These are phyloP conservation scores for Petaurus breviceps DNA, from an alignment of 2,113 vertebrate species.

Conservation along the genomic window DNA sequence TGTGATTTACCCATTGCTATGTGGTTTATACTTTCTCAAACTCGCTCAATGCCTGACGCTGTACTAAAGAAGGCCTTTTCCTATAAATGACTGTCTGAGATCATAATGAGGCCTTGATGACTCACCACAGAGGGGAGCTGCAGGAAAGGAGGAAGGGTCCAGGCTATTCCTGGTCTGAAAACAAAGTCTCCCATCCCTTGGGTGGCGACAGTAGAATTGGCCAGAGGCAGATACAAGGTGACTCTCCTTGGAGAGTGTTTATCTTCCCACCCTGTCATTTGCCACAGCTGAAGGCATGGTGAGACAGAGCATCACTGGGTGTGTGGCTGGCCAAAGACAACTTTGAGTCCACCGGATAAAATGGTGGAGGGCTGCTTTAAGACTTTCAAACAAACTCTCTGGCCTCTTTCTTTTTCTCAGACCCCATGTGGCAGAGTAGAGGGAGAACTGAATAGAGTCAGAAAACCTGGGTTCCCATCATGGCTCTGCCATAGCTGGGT, in stretches of 20 bases:
- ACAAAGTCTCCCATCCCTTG: neutral
- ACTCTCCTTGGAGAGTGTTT: neutral
- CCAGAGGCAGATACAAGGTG: neutral
- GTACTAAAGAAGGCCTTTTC: neutral
- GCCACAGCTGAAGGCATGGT: neutral
- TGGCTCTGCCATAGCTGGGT: neutral
- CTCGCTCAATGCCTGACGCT: neutral
- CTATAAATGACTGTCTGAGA: neutral
- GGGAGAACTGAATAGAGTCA: neutral
- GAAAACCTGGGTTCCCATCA: neutral
- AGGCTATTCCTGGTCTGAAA: neutral
- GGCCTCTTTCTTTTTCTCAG: neutral
- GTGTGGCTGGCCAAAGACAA: neutral
- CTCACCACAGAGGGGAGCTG: rapidly evolving
- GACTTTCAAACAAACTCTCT: neutral
- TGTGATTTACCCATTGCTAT: neutral
- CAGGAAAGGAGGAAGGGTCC: rapidly evolving
- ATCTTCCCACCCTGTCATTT: neutral
- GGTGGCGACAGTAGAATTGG: neutral
- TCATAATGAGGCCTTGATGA: neutral
- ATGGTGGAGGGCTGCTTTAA: neutral
- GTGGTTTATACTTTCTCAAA: neutral
- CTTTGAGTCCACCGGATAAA: neutral
- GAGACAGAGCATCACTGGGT: neutral
- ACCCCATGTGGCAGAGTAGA: too few relatives aligned